Evolutionary conservation across 2,797 vertebrate genomes (phyloP).

Genomic region (Enteromius viviparus): DNA sequence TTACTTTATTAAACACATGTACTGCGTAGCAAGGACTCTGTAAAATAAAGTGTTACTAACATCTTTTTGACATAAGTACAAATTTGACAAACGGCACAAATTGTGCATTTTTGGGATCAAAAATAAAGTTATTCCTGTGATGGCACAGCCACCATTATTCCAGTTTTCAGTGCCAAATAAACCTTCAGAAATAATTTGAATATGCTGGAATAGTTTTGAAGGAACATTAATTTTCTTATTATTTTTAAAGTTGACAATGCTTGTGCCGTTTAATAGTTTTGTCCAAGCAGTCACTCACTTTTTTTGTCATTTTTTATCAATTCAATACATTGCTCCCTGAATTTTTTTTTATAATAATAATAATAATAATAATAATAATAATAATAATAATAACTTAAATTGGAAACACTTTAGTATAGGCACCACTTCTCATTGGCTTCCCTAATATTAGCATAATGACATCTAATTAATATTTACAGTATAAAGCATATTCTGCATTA

Average conservation of each 20-base stretch:
- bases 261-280: background rate
- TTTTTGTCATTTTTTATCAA: background rate
- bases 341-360: background rate
- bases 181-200: background rate
- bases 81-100: background rate
- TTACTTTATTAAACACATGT: background rate
- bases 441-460: too few relatives aligned
- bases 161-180: background rate
- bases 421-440: too few relatives aligned
- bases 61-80: background rate
- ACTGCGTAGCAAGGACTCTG: background rate
- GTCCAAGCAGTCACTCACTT: background rate
- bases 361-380: background rate
- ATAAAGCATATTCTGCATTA: too few relatives aligned
- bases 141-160: background rate
- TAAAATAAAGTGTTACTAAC: background rate
- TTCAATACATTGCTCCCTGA: background rate
- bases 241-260: background rate
- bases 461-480: too few relatives aligned
- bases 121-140: background rate
- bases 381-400: background rate
- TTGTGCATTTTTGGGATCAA: background rate
- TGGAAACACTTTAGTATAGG: too few relatives aligned
- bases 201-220: background rate
- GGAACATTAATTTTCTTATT: background rate